Conservation (phyloP, 1,140 invertebrate genomes). For the Leptinotarsa lineolata region DNA sequence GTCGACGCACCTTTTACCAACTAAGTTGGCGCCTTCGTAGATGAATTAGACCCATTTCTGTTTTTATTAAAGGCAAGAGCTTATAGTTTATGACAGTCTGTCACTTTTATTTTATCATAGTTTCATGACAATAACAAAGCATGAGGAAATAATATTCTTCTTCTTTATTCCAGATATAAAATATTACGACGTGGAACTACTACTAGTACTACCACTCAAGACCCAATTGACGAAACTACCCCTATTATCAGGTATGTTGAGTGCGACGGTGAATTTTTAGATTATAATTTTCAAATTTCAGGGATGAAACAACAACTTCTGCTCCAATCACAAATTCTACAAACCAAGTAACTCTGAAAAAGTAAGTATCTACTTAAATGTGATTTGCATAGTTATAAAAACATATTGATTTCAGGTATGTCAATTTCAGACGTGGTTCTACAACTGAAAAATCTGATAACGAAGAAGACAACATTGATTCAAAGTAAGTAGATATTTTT, state of each 20-base stretch:
- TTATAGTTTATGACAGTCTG: no score
- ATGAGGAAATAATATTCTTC: no score
- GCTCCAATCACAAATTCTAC: background rate
- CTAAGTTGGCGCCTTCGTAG: no score
- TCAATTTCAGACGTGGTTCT: constrained; percentile 35
- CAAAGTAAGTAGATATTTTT: background rate
- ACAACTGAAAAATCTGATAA: constrained; percentile 21
- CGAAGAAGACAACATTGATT: constrained; percentile 3
- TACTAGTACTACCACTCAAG: constrained; percentile 16
- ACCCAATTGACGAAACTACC: background rate
- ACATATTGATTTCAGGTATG: constrained; percentile 2
- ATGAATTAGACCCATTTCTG: no score
- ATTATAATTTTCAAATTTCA: background rate
- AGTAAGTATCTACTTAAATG: background rate
- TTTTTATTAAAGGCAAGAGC: no score
- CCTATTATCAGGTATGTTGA: background rate
- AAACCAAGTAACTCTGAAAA: background rate
- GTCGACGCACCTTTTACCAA: no score
- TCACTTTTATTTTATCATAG: no score
- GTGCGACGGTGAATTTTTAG: no score
- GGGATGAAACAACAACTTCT: constrained; percentile 14
- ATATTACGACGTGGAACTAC: constrained; percentile 24
- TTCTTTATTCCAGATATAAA: constrained; percentile 25
- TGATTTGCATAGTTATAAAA: background rate
- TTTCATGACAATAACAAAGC: no score